phyloP scores from a whole-genome alignment of 2,888 invertebrate genomes.

The Apodemia hepburni region DNA sequence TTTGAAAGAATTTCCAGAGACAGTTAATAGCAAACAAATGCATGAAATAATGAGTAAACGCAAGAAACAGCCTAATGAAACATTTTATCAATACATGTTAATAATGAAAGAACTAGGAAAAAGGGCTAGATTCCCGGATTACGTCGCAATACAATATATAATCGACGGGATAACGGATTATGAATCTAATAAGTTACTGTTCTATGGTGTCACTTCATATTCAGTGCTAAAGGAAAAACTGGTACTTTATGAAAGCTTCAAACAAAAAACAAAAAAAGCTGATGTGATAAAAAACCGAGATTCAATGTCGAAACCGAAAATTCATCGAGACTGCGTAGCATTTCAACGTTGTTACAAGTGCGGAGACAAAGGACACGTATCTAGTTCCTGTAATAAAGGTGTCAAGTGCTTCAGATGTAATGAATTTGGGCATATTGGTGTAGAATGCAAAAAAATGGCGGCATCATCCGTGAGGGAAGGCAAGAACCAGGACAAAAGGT shows the following conservation, averaged over 20 bases:
- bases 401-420: no score
- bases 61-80: conserved; percentile 27
- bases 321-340: no score
- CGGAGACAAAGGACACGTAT: no score
- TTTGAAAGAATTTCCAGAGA: conserved; percentile 29
- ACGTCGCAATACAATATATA: conserved; percentile 34
- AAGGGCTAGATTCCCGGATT: conserved; percentile 24
- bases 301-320: no score
- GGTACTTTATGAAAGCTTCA: background rate
- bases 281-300: no score
- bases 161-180: conserved; percentile 31
- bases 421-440: no score
- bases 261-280: background rate
- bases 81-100: conserved; percentile 23
- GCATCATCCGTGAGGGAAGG: no score
- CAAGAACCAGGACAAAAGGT: no score
- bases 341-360: no score
- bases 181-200: conserved; percentile 28
- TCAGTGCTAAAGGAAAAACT: conserved; percentile 17
- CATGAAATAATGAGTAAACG: conserved; percentile 32
- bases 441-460: no score
- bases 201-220: conserved; percentile 30
- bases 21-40: conserved; percentile 27
- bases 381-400: no score
- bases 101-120: conserved; percentile 16